Evolutionary conservation across 35 echinoderm and acorn worm species (phyloP).

Genomic region (Hemicentrotus pulcherrimus): DNA sequence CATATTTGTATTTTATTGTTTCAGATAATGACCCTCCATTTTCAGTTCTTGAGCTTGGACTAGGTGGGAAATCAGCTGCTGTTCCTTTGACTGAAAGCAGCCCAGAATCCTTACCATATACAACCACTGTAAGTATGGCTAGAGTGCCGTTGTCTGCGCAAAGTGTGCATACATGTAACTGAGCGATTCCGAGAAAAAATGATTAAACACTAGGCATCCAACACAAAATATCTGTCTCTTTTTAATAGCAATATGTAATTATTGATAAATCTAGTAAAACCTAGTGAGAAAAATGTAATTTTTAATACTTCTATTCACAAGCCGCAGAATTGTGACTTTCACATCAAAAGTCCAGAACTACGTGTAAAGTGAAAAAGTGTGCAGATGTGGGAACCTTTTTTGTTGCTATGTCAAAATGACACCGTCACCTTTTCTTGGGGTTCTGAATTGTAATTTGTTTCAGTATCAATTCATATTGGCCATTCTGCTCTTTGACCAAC

Average conservation of each 20-base stretch:
- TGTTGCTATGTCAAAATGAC: no score
- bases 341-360: no score
- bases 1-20: not conserved
- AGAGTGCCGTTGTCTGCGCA: not conserved
- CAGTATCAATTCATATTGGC: not conserved
- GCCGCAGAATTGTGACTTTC: no score
- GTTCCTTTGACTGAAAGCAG: not conserved
- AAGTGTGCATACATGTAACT: not conserved
- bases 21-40: not conserved
- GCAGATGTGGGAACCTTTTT: no score
- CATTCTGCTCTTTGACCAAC: not conserved
- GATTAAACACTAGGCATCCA: not conserved
- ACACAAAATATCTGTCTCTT: not conserved
- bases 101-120: not conserved
- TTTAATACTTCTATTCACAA: not conserved
- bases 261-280: not conserved
- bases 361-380: no score
- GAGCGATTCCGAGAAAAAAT: not conserved
- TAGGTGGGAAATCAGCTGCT: not conserved
- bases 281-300: not conserved
- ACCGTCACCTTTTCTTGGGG: no score
- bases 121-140: not conserved
- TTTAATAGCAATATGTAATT: not conserved
- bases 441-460: no score
- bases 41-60: slow-evolving; percentile 13